Conservation (phyloP, 2,797 vertebrate species). For the Steatocranus sp. region DNA sequence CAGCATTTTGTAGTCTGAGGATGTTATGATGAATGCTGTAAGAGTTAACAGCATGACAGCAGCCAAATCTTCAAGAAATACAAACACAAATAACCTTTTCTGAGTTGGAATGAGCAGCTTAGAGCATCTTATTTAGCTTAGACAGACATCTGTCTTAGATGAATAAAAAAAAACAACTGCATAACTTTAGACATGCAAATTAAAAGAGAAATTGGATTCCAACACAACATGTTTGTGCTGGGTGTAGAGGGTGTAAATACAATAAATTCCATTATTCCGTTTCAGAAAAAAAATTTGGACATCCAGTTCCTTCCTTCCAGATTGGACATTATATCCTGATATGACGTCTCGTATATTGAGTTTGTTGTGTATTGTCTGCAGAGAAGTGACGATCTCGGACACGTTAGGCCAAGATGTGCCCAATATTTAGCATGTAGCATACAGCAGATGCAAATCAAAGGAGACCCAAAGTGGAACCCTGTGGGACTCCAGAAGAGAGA, state of each 20-base stretch:
- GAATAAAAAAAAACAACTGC: not conserved
- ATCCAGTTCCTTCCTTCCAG: not conserved
- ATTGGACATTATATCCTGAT: not conserved
- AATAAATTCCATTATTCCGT: accelerated
- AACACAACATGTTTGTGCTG: not conserved
- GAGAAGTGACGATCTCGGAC: not conserved
- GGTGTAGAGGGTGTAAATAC: not conserved
- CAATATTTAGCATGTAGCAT: not conserved
- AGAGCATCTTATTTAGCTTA: not conserved
- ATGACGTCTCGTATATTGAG: not conserved
- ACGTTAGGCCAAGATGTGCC: not conserved
- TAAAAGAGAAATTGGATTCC: not conserved
- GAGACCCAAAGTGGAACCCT: not conserved
- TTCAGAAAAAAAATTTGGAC: not conserved
- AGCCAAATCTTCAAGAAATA: not conserved
- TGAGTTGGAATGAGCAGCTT: not conserved
- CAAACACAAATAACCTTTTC: accelerated
- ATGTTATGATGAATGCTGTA: not conserved
- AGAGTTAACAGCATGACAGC: not conserved
- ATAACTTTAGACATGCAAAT: not conserved
- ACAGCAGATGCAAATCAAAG: not conserved
- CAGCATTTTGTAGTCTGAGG: not conserved
- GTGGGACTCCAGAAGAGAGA: not conserved
- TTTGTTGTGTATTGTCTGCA: not conserved
- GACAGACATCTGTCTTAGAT: not conserved